Base-by-base conservation (phyloP, 2,888 invertebrate genomes). In the Pristionchus arcanus region DNA sequence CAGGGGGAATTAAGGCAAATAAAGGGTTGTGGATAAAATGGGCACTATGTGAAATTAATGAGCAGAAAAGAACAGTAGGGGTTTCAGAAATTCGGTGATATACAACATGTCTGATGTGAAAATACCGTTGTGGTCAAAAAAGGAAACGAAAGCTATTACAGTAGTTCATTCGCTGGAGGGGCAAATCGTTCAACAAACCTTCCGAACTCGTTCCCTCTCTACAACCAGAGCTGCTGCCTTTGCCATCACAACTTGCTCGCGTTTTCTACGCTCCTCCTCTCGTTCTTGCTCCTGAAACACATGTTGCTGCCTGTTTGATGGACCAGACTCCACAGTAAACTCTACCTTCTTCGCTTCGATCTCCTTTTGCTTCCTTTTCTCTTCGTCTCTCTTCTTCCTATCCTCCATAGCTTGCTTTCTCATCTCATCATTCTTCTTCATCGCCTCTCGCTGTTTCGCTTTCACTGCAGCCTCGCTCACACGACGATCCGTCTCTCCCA, bases 401-500 rank as follows among this genome's bases (percentile, higher is more conserved):
- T 87, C 81, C 49, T 90, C 89, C 71, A 89, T 86, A 34, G 90
- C 90, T 19, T 34, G 71, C 87, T 68, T 34, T 68, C 90, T 81
- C 66, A 49, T 55, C 42, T 90, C 89, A 19, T 90, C 89, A 28
- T 84, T 34, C 77, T 49, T 89, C 77, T 87, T 89, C 86, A 53
- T 53, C 49, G 37, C 55, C 59, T 90, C 90, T 11, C 49, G 63
- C 59, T 74, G 87, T 15, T 71, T 42, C 59, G 34, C 49, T 77
- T 86, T 81, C 13, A 63, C 28, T 71, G 81, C 88, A 13, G 90
- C 89, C 49, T 84, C 49, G n/a, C 53, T 77, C 59, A 66, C 49
- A 25, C 74, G 74, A 7, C 90, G 42, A 37, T 91, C 90, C 31
- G 83, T 88, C 68, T 91, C 91, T 71, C 92, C 92, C 13, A 90